A percentile compares a stretch with the other conserved stretches of the same genome.
Conservation (phyloP, 1,140 invertebrate species). For the Caligus rogercresseyi region DNA sequence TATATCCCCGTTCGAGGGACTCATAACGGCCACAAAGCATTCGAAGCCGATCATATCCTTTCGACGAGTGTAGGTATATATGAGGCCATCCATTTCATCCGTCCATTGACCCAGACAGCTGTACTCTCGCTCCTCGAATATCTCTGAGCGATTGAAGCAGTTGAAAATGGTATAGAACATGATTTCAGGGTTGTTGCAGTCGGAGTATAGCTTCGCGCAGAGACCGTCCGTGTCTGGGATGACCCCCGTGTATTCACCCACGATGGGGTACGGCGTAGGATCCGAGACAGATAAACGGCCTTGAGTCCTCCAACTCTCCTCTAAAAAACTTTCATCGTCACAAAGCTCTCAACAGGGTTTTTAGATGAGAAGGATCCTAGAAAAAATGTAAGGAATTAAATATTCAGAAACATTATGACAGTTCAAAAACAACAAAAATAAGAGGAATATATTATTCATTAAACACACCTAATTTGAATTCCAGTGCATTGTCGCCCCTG, state of each 20-base stretch:
- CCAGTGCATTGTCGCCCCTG: constrained; percentile 43
- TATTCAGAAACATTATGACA: neutral
- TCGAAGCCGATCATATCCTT: constrained; percentile 45
- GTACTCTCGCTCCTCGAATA: constrained; percentile 51
- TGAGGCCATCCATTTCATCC: constrained; percentile 38
- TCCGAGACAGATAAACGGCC: constrained; percentile 26
- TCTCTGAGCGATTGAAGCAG: constrained; percentile 37
- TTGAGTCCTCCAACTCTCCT: constrained; percentile 44
- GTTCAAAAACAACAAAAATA: neutral
- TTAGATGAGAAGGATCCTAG: constrained; percentile 25
- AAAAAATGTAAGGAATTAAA: constrained; percentile 22
- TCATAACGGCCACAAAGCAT: constrained; percentile 50
- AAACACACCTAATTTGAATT: constrained; percentile 40
- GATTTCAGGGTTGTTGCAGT: constrained; percentile 45
- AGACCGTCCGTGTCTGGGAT: constrained; percentile 45
- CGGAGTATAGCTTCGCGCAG: constrained; percentile 50
- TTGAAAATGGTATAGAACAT: constrained; percentile 52
- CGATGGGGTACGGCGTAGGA: constrained; percentile 45
- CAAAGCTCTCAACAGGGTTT: constrained; percentile 29
- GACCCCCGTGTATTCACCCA: constrained; percentile 44
- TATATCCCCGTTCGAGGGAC: constrained; percentile 37
- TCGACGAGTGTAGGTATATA: constrained; percentile 49
- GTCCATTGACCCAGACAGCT: constrained; percentile 49
- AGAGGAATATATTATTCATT: neutral
- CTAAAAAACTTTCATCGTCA: constrained; percentile 32